Percentiles rank a stretch among this genome's conserved stretches.
These are phyloP conservation scores for Thaumetopoea pityocampa DNA, from an alignment of 1,140 invertebrate genomes.

Conservation along the genomic window DNA sequence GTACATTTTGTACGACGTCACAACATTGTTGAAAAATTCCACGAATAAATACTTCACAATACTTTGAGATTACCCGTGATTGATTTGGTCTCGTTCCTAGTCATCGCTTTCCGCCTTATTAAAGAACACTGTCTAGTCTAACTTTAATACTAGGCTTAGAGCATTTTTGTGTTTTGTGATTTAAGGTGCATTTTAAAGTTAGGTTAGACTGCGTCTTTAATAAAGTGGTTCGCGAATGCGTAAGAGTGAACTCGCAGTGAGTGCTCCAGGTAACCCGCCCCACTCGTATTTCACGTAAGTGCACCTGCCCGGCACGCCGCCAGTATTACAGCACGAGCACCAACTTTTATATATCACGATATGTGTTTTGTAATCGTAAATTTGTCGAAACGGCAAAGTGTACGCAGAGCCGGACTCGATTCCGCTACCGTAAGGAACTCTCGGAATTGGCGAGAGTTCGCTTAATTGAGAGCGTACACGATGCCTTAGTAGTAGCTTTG, in stretches of 20 bases:
- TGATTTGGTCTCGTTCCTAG: slow-evolving; percentile 27
- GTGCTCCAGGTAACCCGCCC: slow-evolving; percentile 67
- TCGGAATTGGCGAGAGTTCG: slow-evolving; percentile 16
- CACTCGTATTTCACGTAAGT: slow-evolving; percentile 71
- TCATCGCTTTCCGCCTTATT: slow-evolving; percentile 13
- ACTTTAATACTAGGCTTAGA: too few relatives aligned
- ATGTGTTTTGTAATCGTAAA: slow-evolving; percentile 70
- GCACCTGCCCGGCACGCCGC: slow-evolving; percentile 74
- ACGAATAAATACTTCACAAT: background rate
- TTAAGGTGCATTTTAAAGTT: too few relatives aligned
- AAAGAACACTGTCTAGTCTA: too few relatives aligned
- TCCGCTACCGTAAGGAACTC: slow-evolving; percentile 5
- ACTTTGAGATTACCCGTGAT: background rate
- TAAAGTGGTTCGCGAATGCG: slow-evolving; percentile 37
- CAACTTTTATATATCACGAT: slow-evolving; percentile 72
- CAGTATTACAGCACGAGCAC: slow-evolving; percentile 73
- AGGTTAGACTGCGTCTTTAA: too few relatives aligned
- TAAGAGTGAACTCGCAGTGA: slow-evolving; percentile 42
- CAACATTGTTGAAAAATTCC: too few relatives aligned
- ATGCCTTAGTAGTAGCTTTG: slow-evolving; percentile 69
- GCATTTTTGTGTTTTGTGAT: too few relatives aligned
- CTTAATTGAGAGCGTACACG: slow-evolving; percentile 38
- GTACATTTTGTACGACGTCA: too few relatives aligned
- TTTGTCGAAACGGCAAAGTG: slow-evolving; percentile 59
- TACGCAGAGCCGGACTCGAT: slow-evolving; percentile 28